phyloP scores from a whole-genome alignment of 35 echinoderm and acorn worm species.

The Nesometra sesokonis region DNA sequence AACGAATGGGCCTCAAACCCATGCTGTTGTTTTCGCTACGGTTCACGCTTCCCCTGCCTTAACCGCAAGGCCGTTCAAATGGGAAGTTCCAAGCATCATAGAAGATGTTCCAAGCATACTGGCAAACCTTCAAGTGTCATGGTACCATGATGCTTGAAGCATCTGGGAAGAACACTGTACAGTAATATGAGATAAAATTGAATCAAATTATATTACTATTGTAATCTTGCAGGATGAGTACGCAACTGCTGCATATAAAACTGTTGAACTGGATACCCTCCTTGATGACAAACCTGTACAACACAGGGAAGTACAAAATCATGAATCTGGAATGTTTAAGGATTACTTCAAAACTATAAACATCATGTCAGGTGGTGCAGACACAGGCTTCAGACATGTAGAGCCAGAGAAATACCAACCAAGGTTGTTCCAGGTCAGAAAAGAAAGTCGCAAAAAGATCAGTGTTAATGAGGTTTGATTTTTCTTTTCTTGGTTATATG shows the following conservation, averaged over 20 bases:
- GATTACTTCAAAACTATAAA: conserved; percentile 26
- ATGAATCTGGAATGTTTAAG: conserved; percentile 30
- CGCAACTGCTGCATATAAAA: conserved; percentile 32
- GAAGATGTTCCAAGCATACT: too few species aligned
- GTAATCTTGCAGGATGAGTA: conserved; percentile 26
- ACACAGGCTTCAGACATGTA: not conserved
- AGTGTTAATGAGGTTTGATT: not conserved
- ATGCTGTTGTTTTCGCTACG: too few species aligned
- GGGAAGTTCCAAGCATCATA: too few species aligned
- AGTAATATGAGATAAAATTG: too few species aligned
- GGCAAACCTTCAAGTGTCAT: too few species aligned
- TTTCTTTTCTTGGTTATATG: too few species aligned
- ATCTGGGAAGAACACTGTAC: too few species aligned
- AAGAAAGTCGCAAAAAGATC: not conserved
- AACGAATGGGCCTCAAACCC: too few species aligned
- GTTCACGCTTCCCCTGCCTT: too few species aligned
- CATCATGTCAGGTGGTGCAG: not conserved
- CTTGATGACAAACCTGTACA: conserved; percentile 39
- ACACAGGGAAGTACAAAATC: conserved; percentile 16
- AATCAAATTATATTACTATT: too few species aligned
- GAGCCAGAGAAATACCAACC: not conserved
- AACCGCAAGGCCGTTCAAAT: too few species aligned
- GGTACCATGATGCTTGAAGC: too few species aligned
- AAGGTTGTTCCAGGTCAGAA: not conserved
- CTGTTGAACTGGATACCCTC: conserved; percentile 33